These are phyloP conservation scores for Turritopsis rubra DNA, from an alignment of 30 jellyfish, hydroid and myxozoan genomes.

Conservation along the genomic window DNA sequence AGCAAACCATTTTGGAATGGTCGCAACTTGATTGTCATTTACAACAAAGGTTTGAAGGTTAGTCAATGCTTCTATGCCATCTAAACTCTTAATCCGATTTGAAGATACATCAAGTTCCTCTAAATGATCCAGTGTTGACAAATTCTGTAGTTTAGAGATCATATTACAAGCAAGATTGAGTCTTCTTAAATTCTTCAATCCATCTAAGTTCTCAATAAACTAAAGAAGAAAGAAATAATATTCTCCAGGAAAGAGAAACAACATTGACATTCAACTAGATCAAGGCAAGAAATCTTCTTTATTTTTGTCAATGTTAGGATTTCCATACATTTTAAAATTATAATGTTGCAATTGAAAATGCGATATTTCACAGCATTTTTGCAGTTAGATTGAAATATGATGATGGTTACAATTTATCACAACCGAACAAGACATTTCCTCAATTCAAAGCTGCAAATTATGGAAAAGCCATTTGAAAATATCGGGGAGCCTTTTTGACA, in stretches of 20 bases:
- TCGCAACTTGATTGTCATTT: slow-evolving; percentile 40
- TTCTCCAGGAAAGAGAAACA: neutral
- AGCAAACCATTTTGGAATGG: slow-evolving; percentile 48
- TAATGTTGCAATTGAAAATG: too few relatives aligned
- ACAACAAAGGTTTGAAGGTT: slow-evolving; percentile 38
- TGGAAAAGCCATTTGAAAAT: too few relatives aligned
- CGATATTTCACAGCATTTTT: neutral
- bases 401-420: too few relatives aligned
- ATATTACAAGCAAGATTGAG: slow-evolving; percentile 40
- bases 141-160: slow-evolving; percentile 46
- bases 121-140: slow-evolving; percentile 38
- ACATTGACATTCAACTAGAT: neutral
- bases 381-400: too few relatives aligned
- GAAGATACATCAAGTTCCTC: slow-evolving; percentile 45
- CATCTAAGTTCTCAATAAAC: slow-evolving; percentile 61
- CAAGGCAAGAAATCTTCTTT: neutral
- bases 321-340: neutral
- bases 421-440: too few relatives aligned
- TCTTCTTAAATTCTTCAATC: slow-evolving; percentile 38
- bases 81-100: slow-evolving; percentile 41
- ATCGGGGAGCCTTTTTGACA: too few relatives aligned
- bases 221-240: neutral
- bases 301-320: neutral
- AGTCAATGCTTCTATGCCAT: slow-evolving; percentile 41
- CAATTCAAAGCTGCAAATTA: too few relatives aligned